Conservation (phyloP, 53 echinoderm and acorn worm species). For the Mesocentrotus franciscanus region DNA sequence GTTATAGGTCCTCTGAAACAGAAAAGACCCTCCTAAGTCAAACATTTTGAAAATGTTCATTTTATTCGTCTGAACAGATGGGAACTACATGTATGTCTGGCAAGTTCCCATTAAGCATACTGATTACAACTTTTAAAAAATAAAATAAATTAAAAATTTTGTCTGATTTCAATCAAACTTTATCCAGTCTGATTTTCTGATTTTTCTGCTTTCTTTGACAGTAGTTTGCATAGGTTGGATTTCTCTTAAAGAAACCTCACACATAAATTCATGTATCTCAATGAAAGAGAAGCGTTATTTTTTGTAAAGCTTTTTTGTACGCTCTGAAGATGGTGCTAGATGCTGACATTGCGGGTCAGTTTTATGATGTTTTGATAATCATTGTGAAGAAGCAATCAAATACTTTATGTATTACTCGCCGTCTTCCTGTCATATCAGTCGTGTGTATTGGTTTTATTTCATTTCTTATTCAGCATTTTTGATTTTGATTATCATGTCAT, state of each 20-base stretch:
- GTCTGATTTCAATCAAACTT: no score
- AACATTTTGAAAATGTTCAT: no score
- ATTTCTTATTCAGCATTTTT: background rate
- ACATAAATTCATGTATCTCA: background rate
- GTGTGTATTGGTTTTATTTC: background rate
- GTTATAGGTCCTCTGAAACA: no score
- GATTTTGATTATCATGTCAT: background rate
- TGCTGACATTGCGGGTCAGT: constrained; percentile 3
- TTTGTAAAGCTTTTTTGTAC: constrained; percentile 20
- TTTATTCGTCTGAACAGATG: no score
- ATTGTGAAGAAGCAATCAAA: background rate
- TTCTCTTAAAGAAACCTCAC: background rate
- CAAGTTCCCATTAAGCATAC: no score
- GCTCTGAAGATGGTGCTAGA: constrained; percentile 46
- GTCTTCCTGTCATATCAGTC: background rate
- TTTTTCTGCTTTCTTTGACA: no score
- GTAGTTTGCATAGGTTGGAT: no score
- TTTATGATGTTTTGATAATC: background rate
- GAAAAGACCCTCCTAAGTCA: no score
- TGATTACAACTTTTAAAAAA: no score
- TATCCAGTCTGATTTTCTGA: no score
- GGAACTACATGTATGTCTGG: no score
- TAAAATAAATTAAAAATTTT: no score
- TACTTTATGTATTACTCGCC: constrained; percentile 17
- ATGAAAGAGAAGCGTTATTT: background rate